These are phyloP conservation scores for Neotoma lepida DNA, from an alignment of 2,113 vertebrate genomes.

Conservation along the genomic window DNA sequence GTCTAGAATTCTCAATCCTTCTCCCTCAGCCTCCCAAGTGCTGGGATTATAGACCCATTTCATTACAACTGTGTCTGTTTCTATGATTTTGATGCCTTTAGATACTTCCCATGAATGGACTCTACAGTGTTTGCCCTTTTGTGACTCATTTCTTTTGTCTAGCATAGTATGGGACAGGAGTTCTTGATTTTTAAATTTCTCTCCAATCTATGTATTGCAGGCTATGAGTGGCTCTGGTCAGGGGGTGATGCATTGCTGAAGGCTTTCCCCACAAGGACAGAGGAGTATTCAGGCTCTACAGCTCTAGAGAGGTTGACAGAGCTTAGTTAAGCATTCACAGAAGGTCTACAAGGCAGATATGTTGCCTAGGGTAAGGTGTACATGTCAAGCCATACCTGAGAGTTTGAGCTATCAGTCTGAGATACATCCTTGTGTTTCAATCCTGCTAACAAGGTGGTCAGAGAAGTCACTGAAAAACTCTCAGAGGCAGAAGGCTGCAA, in stretches of 20 bases:
- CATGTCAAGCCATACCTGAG: background rate
- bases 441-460: background rate
- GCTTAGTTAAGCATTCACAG: background rate
- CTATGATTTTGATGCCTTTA: background rate
- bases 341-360: background rate
- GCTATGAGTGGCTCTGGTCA: background rate
- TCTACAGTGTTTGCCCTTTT: background rate
- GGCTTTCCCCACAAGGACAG: background rate
- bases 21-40: background rate
- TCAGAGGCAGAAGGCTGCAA: background rate
- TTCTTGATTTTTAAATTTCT: background rate
- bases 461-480: slow-evolving; percentile 2
- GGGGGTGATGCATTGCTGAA: background rate
- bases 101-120: background rate
- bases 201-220: background rate
- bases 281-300: background rate
- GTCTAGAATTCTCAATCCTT: too few relatives aligned
- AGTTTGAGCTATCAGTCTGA: background rate
- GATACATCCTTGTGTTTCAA: background rate
- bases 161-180: background rate
- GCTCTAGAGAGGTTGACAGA: background rate
- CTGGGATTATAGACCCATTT: background rate
- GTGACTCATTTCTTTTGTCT: background rate
- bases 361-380: background rate
- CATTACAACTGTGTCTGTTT: background rate